These are phyloP conservation scores for Varanus komodoensis DNA, from an alignment of 2,113 vertebrate genomes.

Conservation along the genomic window DNA sequence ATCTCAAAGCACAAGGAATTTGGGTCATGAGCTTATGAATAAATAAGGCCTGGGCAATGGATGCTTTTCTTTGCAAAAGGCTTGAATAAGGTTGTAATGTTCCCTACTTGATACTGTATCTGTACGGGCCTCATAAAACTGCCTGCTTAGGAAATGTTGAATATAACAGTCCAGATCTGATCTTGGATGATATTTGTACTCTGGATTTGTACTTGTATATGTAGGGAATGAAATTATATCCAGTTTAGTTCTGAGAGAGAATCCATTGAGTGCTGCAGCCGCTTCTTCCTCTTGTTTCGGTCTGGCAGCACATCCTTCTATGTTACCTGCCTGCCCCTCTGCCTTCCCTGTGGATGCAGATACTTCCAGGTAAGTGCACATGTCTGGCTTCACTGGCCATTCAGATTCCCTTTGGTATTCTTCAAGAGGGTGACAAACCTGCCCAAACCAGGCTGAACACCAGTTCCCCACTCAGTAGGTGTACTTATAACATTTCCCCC, in stretches of 20 bases:
- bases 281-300: neutral
- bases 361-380: neutral
- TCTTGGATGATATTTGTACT: neutral
- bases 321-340: neutral
- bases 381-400: neutral
- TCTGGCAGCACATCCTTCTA: neutral
- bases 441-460: no score
- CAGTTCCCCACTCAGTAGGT: neutral
- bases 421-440: no score
- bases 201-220: neutral
- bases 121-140: neutral
- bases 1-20: neutral
- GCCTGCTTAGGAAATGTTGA: neutral
- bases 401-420: neutral
- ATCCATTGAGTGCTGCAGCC: neutral
- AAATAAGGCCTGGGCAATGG: neutral
- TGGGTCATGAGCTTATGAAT: conserved; percentile 22
- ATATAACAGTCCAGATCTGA: neutral
- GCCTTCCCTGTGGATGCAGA: neutral
- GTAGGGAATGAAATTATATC: neutral
- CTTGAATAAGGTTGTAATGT: conserved; percentile 3
- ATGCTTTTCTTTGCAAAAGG: neutral
- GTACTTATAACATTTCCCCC: no score
- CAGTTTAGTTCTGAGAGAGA: neutral
- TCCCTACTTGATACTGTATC: neutral